phyloP scores from a whole-genome alignment of 2,888 invertebrate genomes.

The Leucoptera coffeella region DNA sequence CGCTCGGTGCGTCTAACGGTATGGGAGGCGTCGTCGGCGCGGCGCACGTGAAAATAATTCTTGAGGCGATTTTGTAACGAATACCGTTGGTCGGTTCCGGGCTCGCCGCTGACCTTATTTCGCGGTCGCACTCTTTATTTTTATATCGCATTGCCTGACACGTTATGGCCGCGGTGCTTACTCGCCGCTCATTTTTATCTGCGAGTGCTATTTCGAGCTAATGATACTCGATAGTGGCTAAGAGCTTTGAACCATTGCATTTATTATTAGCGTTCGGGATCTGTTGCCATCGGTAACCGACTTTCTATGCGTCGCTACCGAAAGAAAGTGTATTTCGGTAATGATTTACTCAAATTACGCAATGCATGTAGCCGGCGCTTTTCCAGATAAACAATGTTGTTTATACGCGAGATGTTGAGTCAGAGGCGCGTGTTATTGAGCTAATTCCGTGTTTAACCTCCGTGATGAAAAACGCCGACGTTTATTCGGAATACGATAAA shows the following conservation, averaged over 20 bases:
- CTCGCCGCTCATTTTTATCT: slow-evolving; percentile 10
- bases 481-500: too few species aligned
- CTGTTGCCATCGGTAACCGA: too few species aligned
- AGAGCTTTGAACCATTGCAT: slow-evolving; percentile 3
- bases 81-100: slow-evolving; percentile 49
- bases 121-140: slow-evolving; percentile 37
- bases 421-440: too few species aligned
- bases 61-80: slow-evolving; percentile 50
- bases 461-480: too few species aligned
- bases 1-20: slow-evolving; percentile 25
- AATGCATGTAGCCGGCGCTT: too few species aligned
- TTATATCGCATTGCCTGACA: slow-evolving; percentile 34
- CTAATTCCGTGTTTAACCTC: too few species aligned
- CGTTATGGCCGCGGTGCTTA: slow-evolving; percentile 13
- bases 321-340: too few species aligned
- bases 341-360: too few species aligned
- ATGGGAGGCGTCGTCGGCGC: slow-evolving; percentile 14
- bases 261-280: too few species aligned
- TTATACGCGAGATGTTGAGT: too few species aligned
- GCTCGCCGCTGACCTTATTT: slow-evolving; percentile 46
- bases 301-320: too few species aligned
- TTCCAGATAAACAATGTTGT: too few species aligned
- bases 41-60: slow-evolving; percentile 50
- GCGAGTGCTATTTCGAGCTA: slow-evolving; percentile 13
- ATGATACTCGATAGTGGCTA: slow-evolving; percentile 6